These are phyloP conservation scores for Drosophila jambulina DNA, from an alignment of 1,140 invertebrate species.

Conservation along the genomic window DNA sequence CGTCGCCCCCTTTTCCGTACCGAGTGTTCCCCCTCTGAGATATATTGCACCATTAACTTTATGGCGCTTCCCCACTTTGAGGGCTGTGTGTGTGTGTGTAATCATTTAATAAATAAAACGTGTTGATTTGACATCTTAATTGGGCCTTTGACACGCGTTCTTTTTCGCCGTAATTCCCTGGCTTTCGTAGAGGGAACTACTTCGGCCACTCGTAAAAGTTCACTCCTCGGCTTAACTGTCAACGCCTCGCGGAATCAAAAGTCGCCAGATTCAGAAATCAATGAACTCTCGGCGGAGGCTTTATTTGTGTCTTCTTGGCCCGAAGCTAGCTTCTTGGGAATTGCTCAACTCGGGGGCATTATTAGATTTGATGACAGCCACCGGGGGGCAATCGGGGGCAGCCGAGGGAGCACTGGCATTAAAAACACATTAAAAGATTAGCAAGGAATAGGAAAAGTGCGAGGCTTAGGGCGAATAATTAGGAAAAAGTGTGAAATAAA, in stretches of 20 bases:
- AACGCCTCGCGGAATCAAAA: conserved; percentile 33
- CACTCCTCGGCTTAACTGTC: conserved; percentile 28
- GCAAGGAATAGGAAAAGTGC: conserved; percentile 13
- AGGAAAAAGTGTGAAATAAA: conserved; percentile 8
- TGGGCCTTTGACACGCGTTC: conserved; percentile 65
- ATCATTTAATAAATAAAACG: conserved; percentile 78
- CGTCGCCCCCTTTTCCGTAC: background rate
- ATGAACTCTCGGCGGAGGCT: conserved; percentile 68
- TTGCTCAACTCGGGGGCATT: conserved; percentile 61
- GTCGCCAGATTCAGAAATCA: conserved; percentile 60
- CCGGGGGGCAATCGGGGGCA: background rate
- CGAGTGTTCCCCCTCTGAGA: background rate
- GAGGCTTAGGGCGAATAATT: conserved; percentile 34
- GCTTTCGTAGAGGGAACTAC: conserved; percentile 14
- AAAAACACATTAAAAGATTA: conserved; percentile 74
- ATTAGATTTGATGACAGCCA: conserved; percentile 52
- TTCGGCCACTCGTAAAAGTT: conserved; percentile 28
- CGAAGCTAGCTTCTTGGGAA: conserved; percentile 30
- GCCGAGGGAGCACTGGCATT: conserved; percentile 28
- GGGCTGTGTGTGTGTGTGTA: conserved; percentile 47
- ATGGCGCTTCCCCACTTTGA: conserved; percentile 41
- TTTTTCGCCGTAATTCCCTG: conserved; percentile 11
- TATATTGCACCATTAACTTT: conserved; percentile 48
- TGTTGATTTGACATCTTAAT: conserved; percentile 82
- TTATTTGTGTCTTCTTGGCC: conserved; percentile 32